phyloP scores from a whole-genome alignment of 1,140 invertebrate species.

The Pectinophora gossypiella region DNA sequence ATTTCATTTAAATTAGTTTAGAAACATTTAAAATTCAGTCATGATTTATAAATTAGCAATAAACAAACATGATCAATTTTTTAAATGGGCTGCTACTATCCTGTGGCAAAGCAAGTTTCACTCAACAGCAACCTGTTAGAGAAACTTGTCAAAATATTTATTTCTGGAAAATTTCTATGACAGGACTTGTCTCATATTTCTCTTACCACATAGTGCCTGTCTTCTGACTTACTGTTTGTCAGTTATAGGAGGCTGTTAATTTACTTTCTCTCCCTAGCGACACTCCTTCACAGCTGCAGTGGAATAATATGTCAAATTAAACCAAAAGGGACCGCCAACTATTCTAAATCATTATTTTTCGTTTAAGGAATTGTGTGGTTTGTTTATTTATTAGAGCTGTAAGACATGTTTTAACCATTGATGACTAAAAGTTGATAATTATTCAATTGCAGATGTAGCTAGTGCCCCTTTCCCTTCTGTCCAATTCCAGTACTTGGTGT shows the following conservation, averaged over 20 bases:
- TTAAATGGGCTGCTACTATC: too few species aligned
- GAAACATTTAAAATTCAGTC: too few species aligned
- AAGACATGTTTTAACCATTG: slow-evolving; percentile 75
- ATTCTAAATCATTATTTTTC: slow-evolving; percentile 33
- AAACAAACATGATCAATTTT: too few species aligned
- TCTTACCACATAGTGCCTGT: slow-evolving; percentile 57
- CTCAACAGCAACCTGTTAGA: neutral
- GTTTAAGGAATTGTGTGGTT: slow-evolving; percentile 50
- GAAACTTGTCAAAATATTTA: neutral
- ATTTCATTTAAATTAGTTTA: too few species aligned
- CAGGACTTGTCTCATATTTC: slow-evolving; percentile 64
- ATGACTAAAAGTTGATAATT: slow-evolving; percentile 63
- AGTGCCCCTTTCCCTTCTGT: slow-evolving; percentile 40
- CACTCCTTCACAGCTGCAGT: slow-evolving; percentile 66
- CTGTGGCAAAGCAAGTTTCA: neutral
- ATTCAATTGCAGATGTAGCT: slow-evolving; percentile 68
- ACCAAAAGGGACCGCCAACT: slow-evolving; percentile 54
- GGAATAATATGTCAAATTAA: slow-evolving; percentile 61
- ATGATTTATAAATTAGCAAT: too few species aligned
- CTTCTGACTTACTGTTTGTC: slow-evolving; percentile 28
- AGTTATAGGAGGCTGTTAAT: slow-evolving; percentile 47
- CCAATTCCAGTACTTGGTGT: slow-evolving; percentile 32
- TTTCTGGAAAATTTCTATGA: slow-evolving; percentile 69
- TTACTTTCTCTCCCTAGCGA: slow-evolving; percentile 62
- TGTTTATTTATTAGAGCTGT: slow-evolving; percentile 51